Conservation (phyloP, 2,888 invertebrate genomes). For the Netelia melanura region DNA sequence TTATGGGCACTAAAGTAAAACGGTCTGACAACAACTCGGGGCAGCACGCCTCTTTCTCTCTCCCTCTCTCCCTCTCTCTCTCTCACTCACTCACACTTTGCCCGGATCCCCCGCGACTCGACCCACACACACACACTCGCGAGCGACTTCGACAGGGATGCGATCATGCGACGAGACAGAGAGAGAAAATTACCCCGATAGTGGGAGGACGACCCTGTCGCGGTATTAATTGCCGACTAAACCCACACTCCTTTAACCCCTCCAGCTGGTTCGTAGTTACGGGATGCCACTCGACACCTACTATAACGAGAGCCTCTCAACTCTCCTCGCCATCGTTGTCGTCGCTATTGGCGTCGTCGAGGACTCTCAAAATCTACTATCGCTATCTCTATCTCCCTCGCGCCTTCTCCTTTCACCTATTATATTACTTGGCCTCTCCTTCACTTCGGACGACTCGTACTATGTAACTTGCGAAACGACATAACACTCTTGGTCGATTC, state of each 20-base stretch:
- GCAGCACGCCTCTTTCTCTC: constrained; percentile 68
- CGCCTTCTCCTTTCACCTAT: background rate
- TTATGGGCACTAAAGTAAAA: constrained; percentile 85
- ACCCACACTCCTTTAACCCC: constrained; percentile 22
- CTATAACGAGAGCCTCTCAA: constrained; percentile 37
- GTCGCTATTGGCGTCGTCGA: background rate
- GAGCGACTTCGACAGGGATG: constrained; percentile 35
- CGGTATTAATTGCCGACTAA: constrained; percentile 63
- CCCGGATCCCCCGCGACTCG: constrained; percentile 66
- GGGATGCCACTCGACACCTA: constrained; percentile 52
- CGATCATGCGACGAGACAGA: constrained; percentile 34
- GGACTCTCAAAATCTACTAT: constrained; percentile 28
- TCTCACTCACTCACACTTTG: constrained; percentile 40
- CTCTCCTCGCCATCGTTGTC: constrained; percentile 18
- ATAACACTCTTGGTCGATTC: no score
- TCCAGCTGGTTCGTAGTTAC: constrained; percentile 38
- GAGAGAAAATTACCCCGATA: constrained; percentile 35
- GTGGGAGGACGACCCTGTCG: constrained; percentile 39
- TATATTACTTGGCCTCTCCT: constrained; percentile 25
- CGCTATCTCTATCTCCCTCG: constrained; percentile 3
- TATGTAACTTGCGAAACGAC: background rate
- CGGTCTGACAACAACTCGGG: constrained; percentile 83
- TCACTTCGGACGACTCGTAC: background rate
- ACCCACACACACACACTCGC: constrained; percentile 69
- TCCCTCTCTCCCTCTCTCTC: constrained; percentile 37